Evolutionary conservation across 2,888 invertebrate genomes (phyloP).

Genomic region (Apamea monoglypha): DNA sequence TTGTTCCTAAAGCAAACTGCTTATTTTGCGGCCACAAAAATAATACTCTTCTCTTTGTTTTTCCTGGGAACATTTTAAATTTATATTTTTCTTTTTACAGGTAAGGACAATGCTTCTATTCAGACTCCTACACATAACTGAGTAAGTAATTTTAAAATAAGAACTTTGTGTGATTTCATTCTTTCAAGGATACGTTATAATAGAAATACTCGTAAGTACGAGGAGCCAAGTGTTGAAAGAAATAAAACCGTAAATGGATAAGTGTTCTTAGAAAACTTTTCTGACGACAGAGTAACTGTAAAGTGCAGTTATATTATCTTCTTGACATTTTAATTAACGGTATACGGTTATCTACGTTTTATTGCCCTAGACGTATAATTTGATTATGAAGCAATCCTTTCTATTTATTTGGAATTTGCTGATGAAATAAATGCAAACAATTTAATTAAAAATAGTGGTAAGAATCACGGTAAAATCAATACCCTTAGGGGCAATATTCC

Average conservation of each 20-base stretch:
- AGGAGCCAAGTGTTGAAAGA: conserved; percentile 9
- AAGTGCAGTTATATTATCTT: conserved; percentile 40
- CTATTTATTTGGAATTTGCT: neutral
- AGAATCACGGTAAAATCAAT: neutral
- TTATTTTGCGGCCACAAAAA: neutral
- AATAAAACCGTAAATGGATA: conserved; percentile 15
- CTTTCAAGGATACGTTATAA: neutral
- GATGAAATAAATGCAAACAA: neutral
- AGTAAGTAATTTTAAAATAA: conserved; percentile 37
- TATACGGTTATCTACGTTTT: conserved; percentile 27
- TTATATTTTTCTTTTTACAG: conserved; percentile 39
- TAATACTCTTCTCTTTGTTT: neutral
- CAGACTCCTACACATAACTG: neutral
- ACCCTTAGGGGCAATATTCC: too few species aligned
- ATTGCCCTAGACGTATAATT: conserved; percentile 12
- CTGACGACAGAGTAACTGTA: conserved; percentile 28
- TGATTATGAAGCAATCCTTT: neutral
- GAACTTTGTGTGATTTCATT: neutral
- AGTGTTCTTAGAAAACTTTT: conserved; percentile 29
- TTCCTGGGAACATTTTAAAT: neutral
- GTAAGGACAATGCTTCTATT: conserved; percentile 44
- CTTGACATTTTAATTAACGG: conserved; percentile 37
- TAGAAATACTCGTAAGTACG: neutral
- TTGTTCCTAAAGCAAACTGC: neutral
- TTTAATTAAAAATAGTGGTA: neutral